Conservation (phyloP, 2,113 vertebrate species). For the Cyprinus carpio region DNA sequence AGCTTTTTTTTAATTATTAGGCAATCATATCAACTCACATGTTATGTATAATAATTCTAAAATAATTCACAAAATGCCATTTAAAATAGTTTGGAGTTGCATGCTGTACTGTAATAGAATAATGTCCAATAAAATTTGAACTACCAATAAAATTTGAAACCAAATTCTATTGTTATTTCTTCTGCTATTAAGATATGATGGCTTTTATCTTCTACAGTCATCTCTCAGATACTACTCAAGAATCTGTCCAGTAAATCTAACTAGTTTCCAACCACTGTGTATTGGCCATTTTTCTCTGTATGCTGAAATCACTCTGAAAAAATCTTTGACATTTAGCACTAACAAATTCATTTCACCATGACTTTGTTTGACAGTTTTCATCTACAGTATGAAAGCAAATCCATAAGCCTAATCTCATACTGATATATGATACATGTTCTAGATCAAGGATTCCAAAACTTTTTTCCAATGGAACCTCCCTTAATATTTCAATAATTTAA, state of each 20-base stretch:
- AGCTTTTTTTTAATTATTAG: not conserved
- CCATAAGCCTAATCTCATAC: not conserved
- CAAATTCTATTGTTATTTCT: not conserved
- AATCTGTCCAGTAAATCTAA: not conserved
- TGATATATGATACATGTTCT: not conserved
- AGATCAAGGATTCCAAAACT: not conserved
- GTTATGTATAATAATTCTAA: not conserved
- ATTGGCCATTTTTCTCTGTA: constrained; percentile 41
- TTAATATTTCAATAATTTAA: not conserved
- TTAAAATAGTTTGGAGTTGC: not conserved
- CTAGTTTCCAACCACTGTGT: constrained; percentile 2
- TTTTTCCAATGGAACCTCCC: no score
- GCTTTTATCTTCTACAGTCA: not conserved
- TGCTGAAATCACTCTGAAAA: constrained; percentile 65
- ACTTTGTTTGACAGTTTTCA: constrained; percentile 24
- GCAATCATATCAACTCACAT: not conserved
- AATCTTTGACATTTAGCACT: constrained; percentile 36
- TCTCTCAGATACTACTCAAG: not conserved
- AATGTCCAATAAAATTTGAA: no score
- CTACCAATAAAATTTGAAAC: not conserved
- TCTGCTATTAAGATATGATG: not conserved
- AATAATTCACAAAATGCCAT: not conserved
- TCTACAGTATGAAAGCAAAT: not conserved
- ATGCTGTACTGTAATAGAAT: not conserved
- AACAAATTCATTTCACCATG: not conserved